Conservation (phyloP, 1,140 invertebrate species). For the Drosophila tropicalis region DNA sequence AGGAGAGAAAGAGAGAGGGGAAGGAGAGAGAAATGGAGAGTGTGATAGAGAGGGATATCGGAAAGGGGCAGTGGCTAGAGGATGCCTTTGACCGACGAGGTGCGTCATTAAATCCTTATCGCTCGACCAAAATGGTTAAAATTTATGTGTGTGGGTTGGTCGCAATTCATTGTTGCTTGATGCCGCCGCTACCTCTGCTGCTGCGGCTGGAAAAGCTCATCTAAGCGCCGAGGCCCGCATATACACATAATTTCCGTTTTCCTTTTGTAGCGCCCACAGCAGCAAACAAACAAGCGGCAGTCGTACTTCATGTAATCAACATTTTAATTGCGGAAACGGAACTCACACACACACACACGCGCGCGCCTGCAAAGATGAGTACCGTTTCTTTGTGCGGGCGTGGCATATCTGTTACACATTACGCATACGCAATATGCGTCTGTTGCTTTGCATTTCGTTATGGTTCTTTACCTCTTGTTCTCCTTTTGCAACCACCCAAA, state of each 20-base stretch:
- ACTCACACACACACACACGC: slow-evolving; percentile 60
- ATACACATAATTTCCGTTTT: slow-evolving; percentile 78
- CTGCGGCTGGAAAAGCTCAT: slow-evolving; percentile 42
- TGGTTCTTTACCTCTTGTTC: slow-evolving; percentile 17
- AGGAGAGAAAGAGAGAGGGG: background rate
- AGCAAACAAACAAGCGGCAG: slow-evolving; percentile 78
- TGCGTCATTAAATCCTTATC: slow-evolving; percentile 67
- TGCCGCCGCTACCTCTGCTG: slow-evolving; percentile 24
- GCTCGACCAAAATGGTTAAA: slow-evolving; percentile 53
- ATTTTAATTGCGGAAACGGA: slow-evolving; percentile 80
- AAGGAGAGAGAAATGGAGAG: background rate
- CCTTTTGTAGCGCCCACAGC: slow-evolving; percentile 73
- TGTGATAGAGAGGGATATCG: too few relatives aligned
- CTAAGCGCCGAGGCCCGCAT: slow-evolving; percentile 73
- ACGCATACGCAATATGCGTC: slow-evolving; percentile 69
- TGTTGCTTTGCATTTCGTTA: slow-evolving; percentile 35
- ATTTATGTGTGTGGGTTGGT: slow-evolving; percentile 57
- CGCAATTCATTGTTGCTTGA: slow-evolving; percentile 42
- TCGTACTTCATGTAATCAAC: slow-evolving; percentile 81
- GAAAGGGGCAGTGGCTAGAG: background rate
- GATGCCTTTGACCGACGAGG: slow-evolving; percentile 28
- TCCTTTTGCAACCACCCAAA: background rate
- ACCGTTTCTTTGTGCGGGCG: background rate
- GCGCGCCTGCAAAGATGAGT: background rate
- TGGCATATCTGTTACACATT: slow-evolving; percentile 71